A percentile compares a stretch with the other conserved stretches of the same genome.
Evolutionary conservation across 2,113 vertebrate species (phyloP).

Genomic region (Cichladusa arquata): DNA sequence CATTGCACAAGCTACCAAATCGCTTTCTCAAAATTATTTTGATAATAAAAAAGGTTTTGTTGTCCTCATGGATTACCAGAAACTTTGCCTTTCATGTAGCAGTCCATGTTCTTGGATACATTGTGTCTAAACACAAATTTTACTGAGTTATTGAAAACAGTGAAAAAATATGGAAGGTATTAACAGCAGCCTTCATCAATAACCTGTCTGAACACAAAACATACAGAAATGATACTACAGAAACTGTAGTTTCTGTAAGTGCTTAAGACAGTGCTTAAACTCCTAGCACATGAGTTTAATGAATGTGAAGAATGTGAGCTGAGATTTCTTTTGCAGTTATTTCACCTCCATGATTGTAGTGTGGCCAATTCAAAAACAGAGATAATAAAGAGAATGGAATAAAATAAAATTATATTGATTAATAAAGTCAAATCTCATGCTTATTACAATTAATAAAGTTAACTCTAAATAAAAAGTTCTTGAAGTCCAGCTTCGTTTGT

Average conservation of each 20-base stretch:
- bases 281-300: background rate
- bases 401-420: background rate
- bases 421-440: background rate
- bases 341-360: background rate
- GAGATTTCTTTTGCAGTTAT: background rate
- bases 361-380: background rate
- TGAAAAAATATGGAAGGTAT: background rate
- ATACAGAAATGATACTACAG: background rate
- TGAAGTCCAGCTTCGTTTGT: background rate
- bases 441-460: background rate
- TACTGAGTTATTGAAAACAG: background rate
- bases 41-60: background rate
- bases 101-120: background rate
- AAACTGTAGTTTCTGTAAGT: too few species aligned
- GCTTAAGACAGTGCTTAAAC: background rate
- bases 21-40: background rate
- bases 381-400: background rate
- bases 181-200: background rate
- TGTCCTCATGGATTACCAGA: background rate
- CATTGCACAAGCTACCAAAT: background rate
- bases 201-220: background rate
- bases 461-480: background rate
- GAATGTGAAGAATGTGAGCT: background rate
- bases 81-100: background rate
- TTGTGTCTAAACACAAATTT: background rate